These are phyloP conservation scores for Scrobipalpa atriplicella DNA, from an alignment of 2,888 invertebrate genomes.

Conservation along the genomic window DNA sequence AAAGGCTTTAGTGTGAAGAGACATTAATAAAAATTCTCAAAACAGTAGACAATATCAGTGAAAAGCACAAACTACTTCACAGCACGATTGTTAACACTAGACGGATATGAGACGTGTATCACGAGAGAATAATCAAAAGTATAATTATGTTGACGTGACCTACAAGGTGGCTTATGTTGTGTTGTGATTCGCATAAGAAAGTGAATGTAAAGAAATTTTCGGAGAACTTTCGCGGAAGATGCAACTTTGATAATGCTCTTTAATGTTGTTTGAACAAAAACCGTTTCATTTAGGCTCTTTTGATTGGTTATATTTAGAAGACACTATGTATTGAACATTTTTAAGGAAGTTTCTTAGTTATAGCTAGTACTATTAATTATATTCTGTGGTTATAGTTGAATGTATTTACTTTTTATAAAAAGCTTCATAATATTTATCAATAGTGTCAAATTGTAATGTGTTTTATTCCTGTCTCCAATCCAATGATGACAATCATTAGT, in stretches of 20 bases:
- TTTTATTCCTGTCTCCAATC: no score
- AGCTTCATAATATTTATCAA: no score
- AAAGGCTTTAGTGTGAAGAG: not conserved
- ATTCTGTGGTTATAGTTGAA: no score
- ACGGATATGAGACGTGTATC: slow-evolving; percentile 22
- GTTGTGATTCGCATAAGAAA: slow-evolving; percentile 20
- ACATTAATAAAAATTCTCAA: not conserved
- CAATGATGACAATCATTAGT: no score
- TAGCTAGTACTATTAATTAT: no score
- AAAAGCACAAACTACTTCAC: slow-evolving; percentile 3
- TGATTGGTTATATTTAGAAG: not conserved
- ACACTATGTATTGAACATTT: no score
- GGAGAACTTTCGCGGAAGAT: slow-evolving; percentile 17
- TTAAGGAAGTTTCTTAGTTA: no score
- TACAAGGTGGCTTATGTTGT: slow-evolving; percentile 16
- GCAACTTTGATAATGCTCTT: slow-evolving; percentile 17
- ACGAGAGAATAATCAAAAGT: slow-evolving; percentile 19
- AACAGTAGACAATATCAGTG: slow-evolving; percentile 12
- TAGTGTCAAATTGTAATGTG: no score
- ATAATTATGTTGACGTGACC: slow-evolving; percentile 24
- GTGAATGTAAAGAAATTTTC: slow-evolving; percentile 16
- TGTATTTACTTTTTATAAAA: no score
- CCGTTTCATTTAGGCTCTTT: not conserved
- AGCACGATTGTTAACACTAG: slow-evolving; percentile 13
- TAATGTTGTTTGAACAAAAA: slow-evolving; percentile 4